These are phyloP conservation scores for Deilephila elpenor DNA, from an alignment of 2,888 invertebrate genomes.

Conservation along the genomic window DNA sequence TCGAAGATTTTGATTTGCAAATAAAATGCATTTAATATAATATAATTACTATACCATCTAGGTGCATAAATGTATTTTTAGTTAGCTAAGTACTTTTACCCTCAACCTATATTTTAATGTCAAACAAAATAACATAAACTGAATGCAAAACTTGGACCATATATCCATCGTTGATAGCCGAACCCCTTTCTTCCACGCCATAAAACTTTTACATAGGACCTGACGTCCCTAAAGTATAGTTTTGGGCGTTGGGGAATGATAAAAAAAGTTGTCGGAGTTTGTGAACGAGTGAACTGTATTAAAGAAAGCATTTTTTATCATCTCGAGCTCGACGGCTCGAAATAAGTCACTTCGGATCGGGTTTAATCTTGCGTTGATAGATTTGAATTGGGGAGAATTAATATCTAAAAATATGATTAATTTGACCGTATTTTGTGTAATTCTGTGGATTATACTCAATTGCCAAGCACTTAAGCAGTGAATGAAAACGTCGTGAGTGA, in stretches of 20 bases:
- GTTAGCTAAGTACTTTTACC: background rate
- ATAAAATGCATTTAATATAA: no score
- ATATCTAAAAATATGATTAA: no score
- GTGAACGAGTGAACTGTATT: conserved; percentile 56
- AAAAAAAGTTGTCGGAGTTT: conserved; percentile 54
- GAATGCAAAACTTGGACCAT: conserved; percentile 64
- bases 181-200: conserved; percentile 78
- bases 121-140: background rate
- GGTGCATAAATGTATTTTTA: no score
- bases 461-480: no score
- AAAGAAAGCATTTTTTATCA: conserved; percentile 49
- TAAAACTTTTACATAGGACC: conserved; percentile 78
- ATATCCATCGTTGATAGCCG: conserved; percentile 73
- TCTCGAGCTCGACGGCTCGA: conserved; percentile 15
- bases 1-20: no score
- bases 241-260: conserved; percentile 66
- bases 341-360: background rate
- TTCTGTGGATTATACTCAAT: no score
- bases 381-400: background rate
- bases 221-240: conserved; percentile 62
- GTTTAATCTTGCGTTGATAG: background rate
- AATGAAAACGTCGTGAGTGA: no score
- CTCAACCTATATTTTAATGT: background rate
- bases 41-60: no score
- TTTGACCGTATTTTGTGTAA: no score